Percentiles rank a stretch among this genome's conserved stretches.
Conservation (phyloP, 2,888 invertebrate genomes). For the Villa cingulata region DNA sequence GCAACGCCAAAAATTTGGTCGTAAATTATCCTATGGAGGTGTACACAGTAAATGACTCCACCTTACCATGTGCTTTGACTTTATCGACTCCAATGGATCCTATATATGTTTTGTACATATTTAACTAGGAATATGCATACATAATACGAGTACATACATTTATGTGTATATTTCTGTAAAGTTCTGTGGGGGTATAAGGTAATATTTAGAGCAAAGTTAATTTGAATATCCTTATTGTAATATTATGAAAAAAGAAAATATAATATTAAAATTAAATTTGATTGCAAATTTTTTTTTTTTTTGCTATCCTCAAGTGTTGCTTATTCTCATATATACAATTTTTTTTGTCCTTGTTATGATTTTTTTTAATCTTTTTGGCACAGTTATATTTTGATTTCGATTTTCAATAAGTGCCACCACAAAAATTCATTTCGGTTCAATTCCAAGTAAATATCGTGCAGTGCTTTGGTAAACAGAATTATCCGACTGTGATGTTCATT, state of each 20-base stretch:
- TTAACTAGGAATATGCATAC: no score
- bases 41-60: neutral
- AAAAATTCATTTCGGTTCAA: neutral
- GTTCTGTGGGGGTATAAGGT: neutral
- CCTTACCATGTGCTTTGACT: slow-evolving; percentile 6
- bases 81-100: neutral
- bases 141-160: no score
- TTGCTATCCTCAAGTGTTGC: no score
- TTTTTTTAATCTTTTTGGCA: neutral
- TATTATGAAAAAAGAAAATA: slow-evolving; percentile 1
- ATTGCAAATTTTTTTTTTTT: neutral
- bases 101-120: no score
- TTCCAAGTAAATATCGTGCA: slow-evolving; percentile 4
- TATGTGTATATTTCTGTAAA: no score
- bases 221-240: slow-evolving; percentile 4
- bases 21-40: slow-evolving; percentile 4
- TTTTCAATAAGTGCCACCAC: slow-evolving; percentile 7
- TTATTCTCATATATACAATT: no score
- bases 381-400: slow-evolving; percentile 3
- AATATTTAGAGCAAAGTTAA: neutral
- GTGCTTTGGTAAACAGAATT: neutral
- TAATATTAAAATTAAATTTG: slow-evolving; percentile 5
- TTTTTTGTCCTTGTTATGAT: neutral
- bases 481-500: neutral
- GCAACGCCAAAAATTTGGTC: slow-evolving; percentile 1